Evolutionary conservation across 2,797 vertebrate genomes (phyloP).

Genomic region (Nothura maculosa): DNA sequence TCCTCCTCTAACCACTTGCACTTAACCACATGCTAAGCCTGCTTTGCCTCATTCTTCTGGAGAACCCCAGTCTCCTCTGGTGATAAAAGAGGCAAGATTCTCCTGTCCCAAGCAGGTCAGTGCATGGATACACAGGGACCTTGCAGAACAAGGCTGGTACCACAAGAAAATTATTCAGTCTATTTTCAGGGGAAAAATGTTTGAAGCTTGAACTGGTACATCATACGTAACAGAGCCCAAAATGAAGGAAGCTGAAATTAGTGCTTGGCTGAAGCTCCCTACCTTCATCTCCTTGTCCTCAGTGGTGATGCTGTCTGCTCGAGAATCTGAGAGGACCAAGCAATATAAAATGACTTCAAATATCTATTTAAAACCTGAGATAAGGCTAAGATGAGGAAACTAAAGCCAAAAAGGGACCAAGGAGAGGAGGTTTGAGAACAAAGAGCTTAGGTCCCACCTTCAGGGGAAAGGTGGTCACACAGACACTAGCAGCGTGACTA

Average conservation of each 20-base stretch:
- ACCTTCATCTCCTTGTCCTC: neutral
- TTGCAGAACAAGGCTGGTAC: neutral
- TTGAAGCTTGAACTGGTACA: neutral
- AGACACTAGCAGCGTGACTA: neutral
- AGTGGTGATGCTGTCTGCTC: neutral
- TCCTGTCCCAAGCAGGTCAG: neutral
- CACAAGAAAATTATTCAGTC: constrained; percentile 5
- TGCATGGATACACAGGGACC: neutral
- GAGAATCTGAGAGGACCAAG: neutral
- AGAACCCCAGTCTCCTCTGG: neutral
- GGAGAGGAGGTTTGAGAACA: neutral
- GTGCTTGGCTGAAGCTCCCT: neutral
- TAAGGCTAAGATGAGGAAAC: neutral
- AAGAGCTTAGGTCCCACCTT: neutral
- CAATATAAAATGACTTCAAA: neutral
- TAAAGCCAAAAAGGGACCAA: neutral
- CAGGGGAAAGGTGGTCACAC: neutral
- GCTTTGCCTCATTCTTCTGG: neutral
- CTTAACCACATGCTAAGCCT: neutral
- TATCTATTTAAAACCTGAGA: neutral
- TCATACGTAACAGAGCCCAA: neutral
- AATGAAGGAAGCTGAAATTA: neutral
- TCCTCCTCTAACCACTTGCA: neutral
- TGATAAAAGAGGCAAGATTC: neutral
- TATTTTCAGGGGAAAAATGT: neutral